Base-by-base conservation (phyloP, 2,888 invertebrate genomes). In the Herminia tarsipennalis region DNA sequence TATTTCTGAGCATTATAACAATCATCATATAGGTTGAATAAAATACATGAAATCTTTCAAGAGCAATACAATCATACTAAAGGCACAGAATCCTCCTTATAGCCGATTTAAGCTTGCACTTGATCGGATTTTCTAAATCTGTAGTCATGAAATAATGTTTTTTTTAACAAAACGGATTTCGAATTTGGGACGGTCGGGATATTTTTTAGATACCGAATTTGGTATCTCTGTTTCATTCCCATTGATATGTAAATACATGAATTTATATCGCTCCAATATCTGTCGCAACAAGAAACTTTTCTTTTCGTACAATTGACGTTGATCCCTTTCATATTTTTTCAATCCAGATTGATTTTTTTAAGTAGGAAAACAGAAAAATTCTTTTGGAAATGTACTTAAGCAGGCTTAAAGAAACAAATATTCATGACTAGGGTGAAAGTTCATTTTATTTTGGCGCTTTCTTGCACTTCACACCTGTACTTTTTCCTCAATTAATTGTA, bases 191-290 rank as follows among this genome's bases (percentile, higher is more conserved):
- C 30, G 29, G 37, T 56, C 30, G 44, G 32, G 44, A 48, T 56
- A 52, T 56, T 51, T 59, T 46, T 37, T 35, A 45, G 56, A 65
- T 51, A 37, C 21, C 30, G 52, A 53, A 62, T 62, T 57, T 46
- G 62, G 25, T 62, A 46, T 56, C 42, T 61, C 39, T 41, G 41
- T 36, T 30, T 45, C 62, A 30, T 22, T 35, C 34, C 57, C 63
- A 57, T 62, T 62, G 66, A 34, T 56, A 66, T 62, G 66, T 62
- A 66, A 66, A 57, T 62, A 49, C 35, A 50, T 38, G 35, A 62
- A 62, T 66, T 66, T 56, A 62, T 66, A 51, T 55, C 48, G 34
- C 28, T 32, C 39, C 41, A 29, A 59, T 53, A 38, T 47, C 51
- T 44, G 36, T 41, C 38, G 51, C 36, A 21, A 48, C 45, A 47